Conservation (phyloP, 2,113 vertebrate species). For the Leucopsar rothschildi region DNA sequence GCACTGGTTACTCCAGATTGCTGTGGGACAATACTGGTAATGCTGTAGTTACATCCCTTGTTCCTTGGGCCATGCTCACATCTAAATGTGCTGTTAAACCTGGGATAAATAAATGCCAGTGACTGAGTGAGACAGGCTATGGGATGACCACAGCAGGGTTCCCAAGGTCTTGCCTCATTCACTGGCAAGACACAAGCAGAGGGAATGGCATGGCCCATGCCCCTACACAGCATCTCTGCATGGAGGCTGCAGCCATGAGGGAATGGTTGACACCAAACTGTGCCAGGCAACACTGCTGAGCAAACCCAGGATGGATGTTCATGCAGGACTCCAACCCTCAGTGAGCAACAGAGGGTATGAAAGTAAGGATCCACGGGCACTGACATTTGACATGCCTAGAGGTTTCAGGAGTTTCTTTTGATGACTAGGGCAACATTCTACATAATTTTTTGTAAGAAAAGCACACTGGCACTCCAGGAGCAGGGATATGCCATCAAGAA, state of each 20-base stretch:
- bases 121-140: not conserved
- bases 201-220: rapidly evolving
- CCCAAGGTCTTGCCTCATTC: not conserved
- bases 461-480: not conserved
- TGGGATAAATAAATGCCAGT: not conserved
- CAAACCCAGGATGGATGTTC: not conserved
- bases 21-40: not conserved
- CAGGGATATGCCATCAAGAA: not conserved
- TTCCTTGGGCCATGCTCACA: not conserved
- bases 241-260: not conserved
- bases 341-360: not conserved
- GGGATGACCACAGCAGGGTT: not conserved
- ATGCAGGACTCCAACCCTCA: not conserved
- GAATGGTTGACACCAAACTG: not conserved
- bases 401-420: not conserved
- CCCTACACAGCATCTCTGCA: rapidly evolving
- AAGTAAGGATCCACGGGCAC: not conserved
- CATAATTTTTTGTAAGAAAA: not conserved
- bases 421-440: not conserved
- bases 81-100: not conserved
- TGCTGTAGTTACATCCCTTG: not conserved
- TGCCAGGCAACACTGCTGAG: not conserved
- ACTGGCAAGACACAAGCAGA: not conserved
- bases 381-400: not conserved
- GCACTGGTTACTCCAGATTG: not conserved